A percentile compares a stretch with the other conserved stretches of the same genome.
phyloP scores from a whole-genome alignment of 1,140 invertebrate species.

The Calliphora vicina region DNA sequence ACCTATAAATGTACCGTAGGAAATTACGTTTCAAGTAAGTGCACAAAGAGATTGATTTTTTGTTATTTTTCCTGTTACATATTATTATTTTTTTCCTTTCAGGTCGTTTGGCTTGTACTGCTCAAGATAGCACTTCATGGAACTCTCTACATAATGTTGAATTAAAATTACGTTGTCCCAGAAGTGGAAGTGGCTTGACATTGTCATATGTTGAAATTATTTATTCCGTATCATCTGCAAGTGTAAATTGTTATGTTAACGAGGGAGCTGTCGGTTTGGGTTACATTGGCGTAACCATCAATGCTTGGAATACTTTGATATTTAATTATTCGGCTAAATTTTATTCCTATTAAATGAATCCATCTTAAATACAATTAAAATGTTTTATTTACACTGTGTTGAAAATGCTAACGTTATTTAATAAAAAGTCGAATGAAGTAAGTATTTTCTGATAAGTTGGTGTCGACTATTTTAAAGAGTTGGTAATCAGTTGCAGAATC shows the following conservation, averaged over 20 bases:
- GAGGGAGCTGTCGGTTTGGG: conserved; percentile 37
- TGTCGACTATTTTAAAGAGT: too few relatives aligned
- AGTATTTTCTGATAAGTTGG: too few relatives aligned
- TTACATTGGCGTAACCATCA: conserved; percentile 15
- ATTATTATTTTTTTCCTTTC: not conserved
- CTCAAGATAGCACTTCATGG: conserved; percentile 26
- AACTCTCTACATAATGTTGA: conserved; percentile 20
- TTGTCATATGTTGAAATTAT: not conserved
- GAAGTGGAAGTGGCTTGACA: conserved; percentile 20
- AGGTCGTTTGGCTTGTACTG: conserved; percentile 24
- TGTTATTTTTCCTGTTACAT: too few relatives aligned
- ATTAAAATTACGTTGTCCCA: conserved; percentile 35
- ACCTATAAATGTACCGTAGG: not conserved
- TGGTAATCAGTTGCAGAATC: too few relatives aligned
- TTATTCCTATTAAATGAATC: conserved; percentile 20
- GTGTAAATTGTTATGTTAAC: conserved; percentile 24
- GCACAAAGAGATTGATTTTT: too few relatives aligned
- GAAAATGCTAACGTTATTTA: too few relatives aligned
- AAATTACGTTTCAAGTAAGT: not conserved
- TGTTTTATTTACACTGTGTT: too few relatives aligned
- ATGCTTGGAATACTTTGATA: conserved; percentile 15
- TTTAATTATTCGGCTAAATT: conserved; percentile 24
- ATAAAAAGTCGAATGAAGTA: too few relatives aligned
- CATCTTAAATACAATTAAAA: too few relatives aligned
- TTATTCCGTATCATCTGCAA: conserved; percentile 10